A percentile compares a stretch with the other conserved stretches of the same genome.
Conservation (phyloP, 1,140 invertebrate genomes). For the Tetragnatha versicolor region DNA sequence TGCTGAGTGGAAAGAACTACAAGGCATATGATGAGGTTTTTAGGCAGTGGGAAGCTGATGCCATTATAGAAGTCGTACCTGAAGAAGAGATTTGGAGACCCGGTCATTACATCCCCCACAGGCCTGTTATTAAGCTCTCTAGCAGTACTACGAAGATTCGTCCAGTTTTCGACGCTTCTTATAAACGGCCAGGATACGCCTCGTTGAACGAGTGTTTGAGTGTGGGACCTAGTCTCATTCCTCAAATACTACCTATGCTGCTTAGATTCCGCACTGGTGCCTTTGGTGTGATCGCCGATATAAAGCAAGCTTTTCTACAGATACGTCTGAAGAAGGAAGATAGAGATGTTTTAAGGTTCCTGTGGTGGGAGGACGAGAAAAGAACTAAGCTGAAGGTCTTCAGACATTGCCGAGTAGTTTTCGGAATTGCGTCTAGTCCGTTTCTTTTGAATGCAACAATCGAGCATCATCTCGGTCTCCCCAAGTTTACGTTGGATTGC, state of each 20-base stretch:
- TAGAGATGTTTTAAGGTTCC: no score
- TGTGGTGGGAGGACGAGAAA: no score
- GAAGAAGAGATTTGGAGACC: not conserved
- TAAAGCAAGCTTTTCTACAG: constrained; percentile 32
- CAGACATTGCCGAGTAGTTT: no score
- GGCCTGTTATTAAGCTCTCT: constrained; percentile 3
- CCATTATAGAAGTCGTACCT: constrained; percentile 14
- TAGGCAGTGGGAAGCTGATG: not conserved
- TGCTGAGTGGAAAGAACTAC: not conserved
- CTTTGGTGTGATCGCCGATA: constrained; percentile 9
- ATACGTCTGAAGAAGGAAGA: not conserved
- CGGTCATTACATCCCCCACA: constrained; percentile 12
- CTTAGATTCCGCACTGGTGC: constrained; percentile 15
- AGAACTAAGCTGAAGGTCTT: no score
- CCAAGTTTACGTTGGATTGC: not conserved
- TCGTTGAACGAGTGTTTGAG: constrained; percentile 39
- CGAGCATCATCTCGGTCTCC: not conserved
- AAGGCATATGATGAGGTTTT: constrained; percentile 11
- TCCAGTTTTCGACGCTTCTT: constrained; percentile 5
- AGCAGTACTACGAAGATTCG: not conserved
- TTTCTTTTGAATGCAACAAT: no score
- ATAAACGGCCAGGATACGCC: not conserved
- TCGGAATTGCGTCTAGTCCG: no score
- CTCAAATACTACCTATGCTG: not conserved
- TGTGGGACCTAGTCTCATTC: not conserved